phyloP scores from a whole-genome alignment of 2,888 invertebrate species.

The Dicycla oo region DNA sequence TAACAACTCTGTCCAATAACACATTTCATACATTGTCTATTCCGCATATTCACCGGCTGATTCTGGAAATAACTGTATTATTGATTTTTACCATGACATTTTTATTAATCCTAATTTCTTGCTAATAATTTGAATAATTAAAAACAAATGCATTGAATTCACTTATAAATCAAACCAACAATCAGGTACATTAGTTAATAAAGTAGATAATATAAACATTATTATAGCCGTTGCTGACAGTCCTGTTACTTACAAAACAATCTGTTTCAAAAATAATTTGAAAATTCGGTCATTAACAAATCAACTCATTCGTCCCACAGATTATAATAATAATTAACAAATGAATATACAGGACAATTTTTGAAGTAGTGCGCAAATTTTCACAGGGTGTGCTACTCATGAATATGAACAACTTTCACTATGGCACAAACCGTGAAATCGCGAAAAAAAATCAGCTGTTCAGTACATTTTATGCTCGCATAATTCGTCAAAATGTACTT shows the following conservation, averaged over 20 bases:
- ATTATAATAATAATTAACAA: slow-evolving; percentile 48
- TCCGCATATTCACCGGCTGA: neutral
- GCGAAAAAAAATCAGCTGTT: no score
- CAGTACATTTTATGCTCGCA: no score
- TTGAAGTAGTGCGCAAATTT: no score
- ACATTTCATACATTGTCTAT: slow-evolving; percentile 2
- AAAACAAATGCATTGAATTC: slow-evolving; percentile 48
- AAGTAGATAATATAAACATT: slow-evolving; percentile 45
- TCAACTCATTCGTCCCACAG: slow-evolving; percentile 12
- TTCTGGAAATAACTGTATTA: slow-evolving; percentile 43
- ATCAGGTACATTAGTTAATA: slow-evolving; percentile 64
- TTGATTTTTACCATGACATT: slow-evolving; percentile 42
- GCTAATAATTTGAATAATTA: slow-evolving; percentile 37
- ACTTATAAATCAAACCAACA: slow-evolving; percentile 59
- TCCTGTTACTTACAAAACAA: slow-evolving; percentile 44
- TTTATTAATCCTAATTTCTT: slow-evolving; percentile 50
- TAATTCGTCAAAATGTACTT: no score
- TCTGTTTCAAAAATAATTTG: slow-evolving; percentile 46
- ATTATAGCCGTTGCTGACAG: slow-evolving; percentile 60
- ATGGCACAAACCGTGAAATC: no score
- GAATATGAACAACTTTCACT: no score
- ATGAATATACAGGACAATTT: no score
- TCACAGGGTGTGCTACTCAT: no score
- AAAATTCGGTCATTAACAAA: slow-evolving; percentile 23
- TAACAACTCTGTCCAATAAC: slow-evolving; percentile 24